These are phyloP conservation scores for Solen grandis DNA, from an alignment of 1,140 invertebrate species.

Conservation along the genomic window DNA sequence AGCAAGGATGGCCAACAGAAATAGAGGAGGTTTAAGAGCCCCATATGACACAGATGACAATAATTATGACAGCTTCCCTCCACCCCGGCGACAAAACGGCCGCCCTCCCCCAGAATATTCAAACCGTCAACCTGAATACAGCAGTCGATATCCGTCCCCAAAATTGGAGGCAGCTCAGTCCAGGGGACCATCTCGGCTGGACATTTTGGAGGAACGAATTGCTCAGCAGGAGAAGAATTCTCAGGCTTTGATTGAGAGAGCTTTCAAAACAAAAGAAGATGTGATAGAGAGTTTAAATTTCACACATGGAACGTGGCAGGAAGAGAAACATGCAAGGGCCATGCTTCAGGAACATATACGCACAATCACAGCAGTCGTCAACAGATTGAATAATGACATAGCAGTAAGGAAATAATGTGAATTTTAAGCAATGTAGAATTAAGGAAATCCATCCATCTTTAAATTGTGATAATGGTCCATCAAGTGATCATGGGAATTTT, in stretches of 20 bases:
- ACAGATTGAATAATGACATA: conserved; percentile 77
- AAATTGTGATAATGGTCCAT: too few relatives aligned
- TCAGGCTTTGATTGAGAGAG: conserved; percentile 72
- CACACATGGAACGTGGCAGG: conserved; percentile 79
- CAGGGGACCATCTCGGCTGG: conserved; percentile 60
- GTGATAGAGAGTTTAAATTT: conserved; percentile 79
- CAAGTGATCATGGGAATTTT: too few relatives aligned
- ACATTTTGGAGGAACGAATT: conserved; percentile 72
- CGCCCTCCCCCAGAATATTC: not conserved
- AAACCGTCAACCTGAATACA: conserved; percentile 12
- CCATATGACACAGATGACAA: conserved; percentile 62
- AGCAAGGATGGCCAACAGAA: conserved; percentile 47
- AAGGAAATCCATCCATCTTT: too few relatives aligned
- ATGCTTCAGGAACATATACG: conserved; percentile 79
- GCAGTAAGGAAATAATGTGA: conserved; percentile 75
- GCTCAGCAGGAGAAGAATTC: conserved; percentile 72
- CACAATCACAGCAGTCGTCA: conserved; percentile 79
- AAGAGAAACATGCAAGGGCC: conserved; percentile 74
- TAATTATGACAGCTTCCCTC: conserved; percentile 10
- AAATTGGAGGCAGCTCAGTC: not conserved
- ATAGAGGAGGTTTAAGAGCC: conserved; percentile 47
- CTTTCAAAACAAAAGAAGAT: conserved; percentile 80
- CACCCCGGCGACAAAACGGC: conserved; percentile 20
- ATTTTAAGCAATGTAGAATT: too few relatives aligned
- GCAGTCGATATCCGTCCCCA: conserved; percentile 24